Evolutionary conservation across 2,888 invertebrate genomes (phyloP), one percentile per base, ranked within the genome.

Genomic region (Chrysina gloriosa): DNA sequence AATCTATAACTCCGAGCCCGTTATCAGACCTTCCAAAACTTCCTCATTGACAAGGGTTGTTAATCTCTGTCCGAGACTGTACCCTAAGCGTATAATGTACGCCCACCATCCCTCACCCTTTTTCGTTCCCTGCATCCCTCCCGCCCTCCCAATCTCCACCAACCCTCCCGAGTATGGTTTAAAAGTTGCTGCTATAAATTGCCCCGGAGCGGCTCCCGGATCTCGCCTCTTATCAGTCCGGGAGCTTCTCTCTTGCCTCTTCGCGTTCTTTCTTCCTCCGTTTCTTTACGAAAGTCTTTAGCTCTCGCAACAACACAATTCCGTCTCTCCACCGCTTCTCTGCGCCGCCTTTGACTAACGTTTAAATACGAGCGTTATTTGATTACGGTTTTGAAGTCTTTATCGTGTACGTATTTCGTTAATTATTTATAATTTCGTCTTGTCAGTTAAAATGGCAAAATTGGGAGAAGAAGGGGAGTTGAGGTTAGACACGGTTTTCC

Each of bases 171-270:
- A 81, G 82, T 81, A 82, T 82, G 82, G 82, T 83, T 83, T 83
- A 83, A 83, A 83, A 83, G 82, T 83, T 83, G 81, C 82, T 80
- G 82, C 82, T 78, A 83, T 83, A 83, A 83, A 83, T 84, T 81
- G 82, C 82, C 82, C 83, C 81, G 80, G 76, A 83, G 83, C 83
- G 82, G 83, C 83, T 82, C 83, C 79, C 81, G 82, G 80, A 82
- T 82, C 80, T 81, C 77, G 76, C 73, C 52, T 77, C 82, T 82
- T 83, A 82, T 82, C 82, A 80, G 81, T 80, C 77, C 80, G 39
- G 58, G 21, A 9, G 58, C 39, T 39, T 58, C 58, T 58, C 58
- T 58, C 39, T 58, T 21, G 36, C 36, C 14, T 47, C 78, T 77
- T 80, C 79, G 77, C 79, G 80, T 77, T 80, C 80, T 80, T 80